phyloP scores from a whole-genome alignment of 2,113 vertebrate species.

The Bostrychus sinensis region DNA sequence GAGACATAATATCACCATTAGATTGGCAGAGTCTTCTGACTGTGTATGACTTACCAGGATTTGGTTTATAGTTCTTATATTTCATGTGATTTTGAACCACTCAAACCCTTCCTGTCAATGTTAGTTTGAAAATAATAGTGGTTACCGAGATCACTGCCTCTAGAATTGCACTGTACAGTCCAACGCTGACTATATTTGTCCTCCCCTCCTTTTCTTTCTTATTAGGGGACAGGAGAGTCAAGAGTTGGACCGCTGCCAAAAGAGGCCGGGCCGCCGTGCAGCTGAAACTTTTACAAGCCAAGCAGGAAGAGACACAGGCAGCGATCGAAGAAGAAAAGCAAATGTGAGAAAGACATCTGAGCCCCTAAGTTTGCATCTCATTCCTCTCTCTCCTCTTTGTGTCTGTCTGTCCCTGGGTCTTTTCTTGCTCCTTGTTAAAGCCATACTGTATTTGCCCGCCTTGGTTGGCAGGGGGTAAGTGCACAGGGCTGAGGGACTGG shows the following conservation, averaged over 20 bases:
- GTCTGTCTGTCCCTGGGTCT: constrained; percentile 36
- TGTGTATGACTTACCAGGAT: background rate
- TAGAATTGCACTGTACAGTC: constrained; percentile 37
- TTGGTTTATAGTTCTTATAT: background rate
- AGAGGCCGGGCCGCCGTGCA: constrained; percentile 74
- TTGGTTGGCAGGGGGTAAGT: constrained; percentile 69
- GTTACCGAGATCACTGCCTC: constrained; percentile 28
- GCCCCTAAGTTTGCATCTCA: constrained; percentile 20
- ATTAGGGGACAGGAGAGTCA: constrained; percentile 65
- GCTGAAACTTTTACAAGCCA: constrained; percentile 80
- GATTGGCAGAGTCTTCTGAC: constrained; percentile 15
- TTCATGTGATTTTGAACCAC: constrained; percentile 1
- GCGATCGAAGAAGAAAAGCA: constrained; percentile 59
- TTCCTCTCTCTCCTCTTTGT: constrained; percentile 39
- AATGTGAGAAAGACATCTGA: constrained; percentile 61
- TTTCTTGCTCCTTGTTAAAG: constrained; percentile 58
- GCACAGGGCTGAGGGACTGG: constrained; percentile 56
- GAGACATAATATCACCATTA: constrained; percentile 28
- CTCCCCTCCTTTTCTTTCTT: constrained; percentile 51
- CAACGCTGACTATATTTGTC: constrained; percentile 69
- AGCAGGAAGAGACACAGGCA: constrained; percentile 76
- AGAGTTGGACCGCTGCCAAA: constrained; percentile 76
- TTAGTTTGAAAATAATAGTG: background rate
- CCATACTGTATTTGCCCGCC: constrained; percentile 69
- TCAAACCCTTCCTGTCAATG: constrained; percentile 3